phyloP scores from a whole-genome alignment of 2,888 invertebrate species.

The Sialis fuliginosa region DNA sequence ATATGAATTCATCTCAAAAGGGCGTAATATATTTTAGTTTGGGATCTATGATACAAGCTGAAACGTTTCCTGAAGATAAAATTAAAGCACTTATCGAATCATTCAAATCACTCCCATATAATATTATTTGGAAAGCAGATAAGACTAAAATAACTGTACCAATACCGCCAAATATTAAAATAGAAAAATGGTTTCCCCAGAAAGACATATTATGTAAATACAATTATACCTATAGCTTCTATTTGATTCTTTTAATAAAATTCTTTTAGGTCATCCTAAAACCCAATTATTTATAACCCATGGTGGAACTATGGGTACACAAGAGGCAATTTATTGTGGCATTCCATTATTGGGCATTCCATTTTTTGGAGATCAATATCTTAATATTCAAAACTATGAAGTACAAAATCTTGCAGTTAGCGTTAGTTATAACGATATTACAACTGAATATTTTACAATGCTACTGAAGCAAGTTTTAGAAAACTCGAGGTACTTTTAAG shows the following conservation, averaged over 20 bases:
- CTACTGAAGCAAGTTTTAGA: slow-evolving; percentile 1
- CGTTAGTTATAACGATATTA: background rate
- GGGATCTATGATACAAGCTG: slow-evolving; percentile 37
- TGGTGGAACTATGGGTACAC: slow-evolving; percentile 15
- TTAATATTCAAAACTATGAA: slow-evolving; percentile 12
- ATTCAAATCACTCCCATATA: slow-evolving; percentile 31
- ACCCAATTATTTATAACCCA: slow-evolving; percentile 16
- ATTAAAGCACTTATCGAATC: slow-evolving; percentile 30
- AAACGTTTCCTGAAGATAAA: slow-evolving; percentile 30
- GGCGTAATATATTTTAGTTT: slow-evolving; percentile 38
- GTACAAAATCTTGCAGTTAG: slow-evolving; percentile 11
- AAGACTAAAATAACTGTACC: slow-evolving; percentile 25
- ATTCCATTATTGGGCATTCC: slow-evolving; percentile 17
- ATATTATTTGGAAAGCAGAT: slow-evolving; percentile 35
- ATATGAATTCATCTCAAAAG: slow-evolving; percentile 14
- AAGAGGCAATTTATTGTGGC: slow-evolving; percentile 14
- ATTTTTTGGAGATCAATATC: slow-evolving; percentile 15
- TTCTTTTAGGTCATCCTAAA: slow-evolving; percentile 14
- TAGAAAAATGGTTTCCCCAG: slow-evolving; percentile 36
- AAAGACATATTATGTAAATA: slow-evolving; percentile 33
- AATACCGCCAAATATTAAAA: slow-evolving; percentile 28
- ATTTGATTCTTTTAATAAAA: background rate
- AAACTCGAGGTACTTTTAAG: background rate
- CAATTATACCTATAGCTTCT: background rate
- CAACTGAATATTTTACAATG: background rate